phyloP scores from a whole-genome alignment of 2,888 invertebrate genomes.

The Artemia sinica region DNA sequence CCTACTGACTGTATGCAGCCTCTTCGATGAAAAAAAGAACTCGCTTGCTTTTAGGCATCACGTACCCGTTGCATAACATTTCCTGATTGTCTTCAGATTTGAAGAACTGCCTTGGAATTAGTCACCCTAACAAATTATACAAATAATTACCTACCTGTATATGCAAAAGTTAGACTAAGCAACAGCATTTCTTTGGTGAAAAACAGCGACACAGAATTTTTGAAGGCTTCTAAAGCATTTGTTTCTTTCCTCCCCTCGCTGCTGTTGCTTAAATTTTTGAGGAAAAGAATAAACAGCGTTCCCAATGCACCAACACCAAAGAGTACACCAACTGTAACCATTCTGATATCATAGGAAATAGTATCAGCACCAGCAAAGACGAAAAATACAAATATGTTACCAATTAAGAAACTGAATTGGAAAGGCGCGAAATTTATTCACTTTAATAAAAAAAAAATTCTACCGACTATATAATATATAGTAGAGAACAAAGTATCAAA shows the following conservation, averaged over 20 bases:
- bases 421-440: slow-evolving; percentile 22
- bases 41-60: no score
- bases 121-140: no score
- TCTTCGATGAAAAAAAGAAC: no score
- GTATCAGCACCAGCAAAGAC: slow-evolving; percentile 61
- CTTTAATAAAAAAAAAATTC: no score
- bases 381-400: slow-evolving; percentile 84
- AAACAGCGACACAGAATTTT: slow-evolving; percentile 56
- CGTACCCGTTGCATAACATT: no score
- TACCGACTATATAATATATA: neutral
- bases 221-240: slow-evolving; percentile 50
- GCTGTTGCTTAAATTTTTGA: neutral
- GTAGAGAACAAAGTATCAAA: no score
- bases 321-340: slow-evolving; percentile 62
- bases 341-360: slow-evolving; percentile 52
- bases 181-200: slow-evolving; percentile 65
- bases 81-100: no score
- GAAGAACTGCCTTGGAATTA: no score
- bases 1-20: no score
- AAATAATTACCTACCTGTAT: slow-evolving; percentile 50
- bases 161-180: slow-evolving; percentile 66
- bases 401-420: slow-evolving; percentile 66
- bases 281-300: slow-evolving; percentile 36
- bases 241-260: slow-evolving; percentile 29
- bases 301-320: slow-evolving; percentile 43